A percentile compares a stretch with the other conserved stretches of the same genome.
phyloP scores from a whole-genome alignment of 2,113 vertebrate genomes.

The Tor tambroides region DNA sequence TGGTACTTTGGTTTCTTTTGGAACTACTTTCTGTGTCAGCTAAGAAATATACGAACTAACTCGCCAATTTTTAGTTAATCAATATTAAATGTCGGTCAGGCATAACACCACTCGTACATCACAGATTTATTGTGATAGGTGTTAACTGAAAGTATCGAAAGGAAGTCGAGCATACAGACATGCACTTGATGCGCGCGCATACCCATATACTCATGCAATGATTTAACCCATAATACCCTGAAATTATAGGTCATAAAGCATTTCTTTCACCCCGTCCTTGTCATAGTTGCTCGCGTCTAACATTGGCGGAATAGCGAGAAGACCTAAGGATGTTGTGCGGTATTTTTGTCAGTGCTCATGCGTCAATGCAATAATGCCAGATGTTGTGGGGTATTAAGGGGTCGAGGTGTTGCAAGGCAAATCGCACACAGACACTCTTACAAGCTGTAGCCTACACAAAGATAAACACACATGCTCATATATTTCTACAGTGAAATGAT shows the following conservation, averaged over 20 bases:
- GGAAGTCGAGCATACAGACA: not conserved
- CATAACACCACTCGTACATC: not conserved
- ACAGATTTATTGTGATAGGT: not conserved
- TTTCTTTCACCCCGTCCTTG: not conserved
- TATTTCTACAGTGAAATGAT: not conserved
- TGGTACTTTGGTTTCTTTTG: not conserved
- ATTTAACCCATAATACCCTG: not conserved
- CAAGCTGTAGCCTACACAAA: slow-evolving; percentile 7
- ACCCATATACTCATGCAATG: not conserved
- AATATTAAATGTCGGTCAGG: not conserved
- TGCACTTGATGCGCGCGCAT: not conserved
- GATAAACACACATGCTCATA: not conserved
- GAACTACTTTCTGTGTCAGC: not conserved
- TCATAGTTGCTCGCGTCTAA: not conserved
- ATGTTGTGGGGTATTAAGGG: slow-evolving; percentile 23
- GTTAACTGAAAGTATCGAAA: not conserved
- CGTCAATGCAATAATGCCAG: not conserved
- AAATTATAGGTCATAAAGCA: not conserved
- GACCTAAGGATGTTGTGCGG: not conserved
- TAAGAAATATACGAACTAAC: not conserved
- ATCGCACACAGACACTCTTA: slow-evolving; percentile 14
- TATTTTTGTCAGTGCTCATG: not conserved
- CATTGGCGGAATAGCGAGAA: not conserved
- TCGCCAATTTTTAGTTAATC: not conserved
- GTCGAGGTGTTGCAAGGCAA: slow-evolving; percentile 1